These are phyloP conservation scores for Rhyacophila brunnea DNA, from an alignment of 1,140 invertebrate species.

Conservation along the genomic window DNA sequence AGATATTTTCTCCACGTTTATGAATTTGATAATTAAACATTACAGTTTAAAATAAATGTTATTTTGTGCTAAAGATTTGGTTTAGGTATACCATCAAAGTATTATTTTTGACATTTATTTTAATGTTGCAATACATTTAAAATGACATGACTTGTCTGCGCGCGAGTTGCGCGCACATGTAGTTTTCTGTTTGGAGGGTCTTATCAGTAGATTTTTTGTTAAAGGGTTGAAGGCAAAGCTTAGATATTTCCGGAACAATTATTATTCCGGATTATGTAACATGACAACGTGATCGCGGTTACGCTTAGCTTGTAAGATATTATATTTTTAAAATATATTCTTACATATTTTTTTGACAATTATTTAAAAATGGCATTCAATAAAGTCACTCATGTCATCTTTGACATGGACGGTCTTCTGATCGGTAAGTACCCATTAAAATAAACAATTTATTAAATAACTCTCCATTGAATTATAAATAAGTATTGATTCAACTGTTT, in stretches of 20 bases:
- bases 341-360: slow-evolving; percentile 5
- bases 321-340: not conserved
- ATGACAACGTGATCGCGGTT: not conserved
- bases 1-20: too few species aligned
- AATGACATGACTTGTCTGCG: not conserved
- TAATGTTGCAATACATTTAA: not conserved
- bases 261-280: slow-evolving; percentile 3
- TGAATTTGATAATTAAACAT: too few species aligned
- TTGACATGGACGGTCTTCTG: slow-evolving; percentile 53
- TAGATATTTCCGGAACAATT: not conserved
- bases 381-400: slow-evolving; percentile 48
- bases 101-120: not conserved
- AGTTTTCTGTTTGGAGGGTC: slow-evolving; percentile 6
- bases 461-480: too few species aligned
- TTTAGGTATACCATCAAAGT: not conserved
- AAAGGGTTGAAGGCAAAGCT: slow-evolving; percentile 7
- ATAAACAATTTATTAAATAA: not conserved
- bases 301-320: slow-evolving; percentile 1
- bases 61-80: too few species aligned
- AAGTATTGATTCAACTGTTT: too few species aligned
- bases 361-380: slow-evolving; percentile 38
- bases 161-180: slow-evolving; percentile 4
- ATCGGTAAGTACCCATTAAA: slow-evolving; percentile 41
- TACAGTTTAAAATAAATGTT: too few species aligned
- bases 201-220: slow-evolving; percentile 7